These are phyloP conservation scores for Akabosia matsudoensis DNA, from an alignment of 1,140 invertebrate species.

Conservation along the genomic window DNA sequence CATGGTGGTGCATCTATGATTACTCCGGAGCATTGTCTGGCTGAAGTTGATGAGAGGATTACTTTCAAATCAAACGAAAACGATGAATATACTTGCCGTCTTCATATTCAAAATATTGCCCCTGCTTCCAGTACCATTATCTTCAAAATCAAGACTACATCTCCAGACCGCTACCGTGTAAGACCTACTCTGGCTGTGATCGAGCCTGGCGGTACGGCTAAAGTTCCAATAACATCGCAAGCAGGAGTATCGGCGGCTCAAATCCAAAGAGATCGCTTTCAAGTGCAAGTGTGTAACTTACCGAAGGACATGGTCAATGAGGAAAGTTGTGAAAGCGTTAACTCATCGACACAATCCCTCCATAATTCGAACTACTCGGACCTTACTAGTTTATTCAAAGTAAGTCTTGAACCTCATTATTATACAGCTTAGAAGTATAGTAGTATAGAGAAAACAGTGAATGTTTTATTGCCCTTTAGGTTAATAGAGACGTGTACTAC, in stretches of 20 bases:
- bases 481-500: too few species aligned
- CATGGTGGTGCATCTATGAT: background rate
- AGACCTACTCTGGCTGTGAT: conserved; percentile 76
- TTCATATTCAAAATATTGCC: conserved; percentile 36
- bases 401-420: background rate
- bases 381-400: background rate
- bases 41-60: conserved; percentile 28
- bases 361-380: background rate
- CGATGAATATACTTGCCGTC: conserved; percentile 29
- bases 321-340: conserved; percentile 4
- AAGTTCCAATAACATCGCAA: conserved; percentile 32
- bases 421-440: background rate
- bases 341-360: background rate
- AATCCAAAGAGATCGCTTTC: conserved; percentile 39
- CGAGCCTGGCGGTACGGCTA: conserved; percentile 54
- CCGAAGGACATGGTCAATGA: conserved; percentile 30
- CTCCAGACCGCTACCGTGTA: conserved; percentile 86
- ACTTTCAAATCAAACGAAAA: conserved; percentile 27
- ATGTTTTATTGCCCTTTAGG: too few species aligned
- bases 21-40: conserved; percentile 17
- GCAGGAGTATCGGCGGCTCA: conserved; percentile 21
- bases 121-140: conserved; percentile 22
- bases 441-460: background rate
- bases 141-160: conserved; percentile 65
- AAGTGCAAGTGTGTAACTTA: conserved; percentile 37